Evolutionary conservation across 2,888 invertebrate species (phyloP).

Genomic region (Cremastinae sp.): DNA sequence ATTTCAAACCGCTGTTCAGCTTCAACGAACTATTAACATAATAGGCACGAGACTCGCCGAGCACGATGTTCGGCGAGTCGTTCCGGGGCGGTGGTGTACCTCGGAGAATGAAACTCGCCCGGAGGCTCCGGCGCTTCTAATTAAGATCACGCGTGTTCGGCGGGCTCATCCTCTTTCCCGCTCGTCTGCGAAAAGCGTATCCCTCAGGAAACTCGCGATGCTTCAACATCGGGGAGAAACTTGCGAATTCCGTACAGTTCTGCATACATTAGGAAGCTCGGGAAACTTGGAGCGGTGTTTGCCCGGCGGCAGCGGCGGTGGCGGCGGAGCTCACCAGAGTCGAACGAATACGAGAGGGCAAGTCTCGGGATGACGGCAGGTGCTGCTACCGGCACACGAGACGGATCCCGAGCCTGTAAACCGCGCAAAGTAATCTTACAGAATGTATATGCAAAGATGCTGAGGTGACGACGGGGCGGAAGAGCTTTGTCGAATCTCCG

Average conservation of each 20-base stretch:
- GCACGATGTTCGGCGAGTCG: slow-evolving; percentile 23
- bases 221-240: slow-evolving; percentile 64
- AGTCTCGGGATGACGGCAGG: slow-evolving; percentile 40
- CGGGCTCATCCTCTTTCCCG: slow-evolving; percentile 56
- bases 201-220: slow-evolving; percentile 53
- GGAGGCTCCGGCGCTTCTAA: slow-evolving; percentile 75
- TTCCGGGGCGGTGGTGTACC: slow-evolving; percentile 4
- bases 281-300: slow-evolving; percentile 78
- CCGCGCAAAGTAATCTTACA: slow-evolving; percentile 80
- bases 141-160: slow-evolving; percentile 79
- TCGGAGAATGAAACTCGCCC: slow-evolving; percentile 59
- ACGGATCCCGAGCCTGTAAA: slow-evolving; percentile 75
- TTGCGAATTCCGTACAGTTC: slow-evolving; percentile 77
- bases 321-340: too few species aligned
- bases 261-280: slow-evolving; percentile 78
- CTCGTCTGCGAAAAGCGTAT: slow-evolving; percentile 42
- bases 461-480: slow-evolving; percentile 54
- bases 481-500: slow-evolving; percentile 58
- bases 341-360: slow-evolving; percentile 39
- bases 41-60: slow-evolving; percentile 42
- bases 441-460: slow-evolving; percentile 81
- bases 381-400: slow-evolving; percentile 48
- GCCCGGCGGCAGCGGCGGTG: slow-evolving; percentile 68
- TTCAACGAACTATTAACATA: slow-evolving; percentile 40
- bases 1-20: background rate